These are phyloP conservation scores for Chiroxiphia lanceolata DNA, from an alignment of 2,797 vertebrate species.

Conservation along the genomic window DNA sequence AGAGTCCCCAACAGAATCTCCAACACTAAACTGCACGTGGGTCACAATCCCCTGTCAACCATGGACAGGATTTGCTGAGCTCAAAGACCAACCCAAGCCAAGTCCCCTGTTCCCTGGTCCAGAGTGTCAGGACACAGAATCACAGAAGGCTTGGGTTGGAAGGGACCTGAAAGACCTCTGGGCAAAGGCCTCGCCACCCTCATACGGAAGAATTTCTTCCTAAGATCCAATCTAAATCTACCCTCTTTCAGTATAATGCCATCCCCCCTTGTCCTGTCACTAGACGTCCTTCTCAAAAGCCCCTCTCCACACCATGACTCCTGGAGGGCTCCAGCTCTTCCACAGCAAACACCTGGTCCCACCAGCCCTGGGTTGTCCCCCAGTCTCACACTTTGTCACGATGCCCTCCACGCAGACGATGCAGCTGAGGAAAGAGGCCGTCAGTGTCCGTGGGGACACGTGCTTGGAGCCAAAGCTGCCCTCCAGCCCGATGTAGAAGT, in stretches of 20 bases:
- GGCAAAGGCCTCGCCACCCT: rapidly evolving
- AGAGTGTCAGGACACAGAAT: rapidly evolving
- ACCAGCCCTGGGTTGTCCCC: neutral
- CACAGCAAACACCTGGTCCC: neutral
- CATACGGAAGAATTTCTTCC: neutral
- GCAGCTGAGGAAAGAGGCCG: constrained; percentile 89
- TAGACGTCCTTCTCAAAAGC: too few relatives aligned
- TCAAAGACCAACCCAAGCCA: neutral
- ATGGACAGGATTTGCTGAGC: neutral
- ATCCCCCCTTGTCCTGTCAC: neutral
- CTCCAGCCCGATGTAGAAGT: constrained; percentile 93
- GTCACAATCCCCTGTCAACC: neutral
- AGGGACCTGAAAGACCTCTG: neutral
- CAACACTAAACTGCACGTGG: neutral
- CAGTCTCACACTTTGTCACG: constrained; percentile 91
- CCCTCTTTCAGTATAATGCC: neutral
- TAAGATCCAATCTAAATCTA: neutral
- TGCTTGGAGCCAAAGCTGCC: constrained; percentile 96
- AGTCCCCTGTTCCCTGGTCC: neutral
- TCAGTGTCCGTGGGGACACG: constrained; percentile 90
- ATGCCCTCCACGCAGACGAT: constrained; percentile 97
- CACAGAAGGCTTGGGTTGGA: rapidly evolving
- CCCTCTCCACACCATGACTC: neutral
- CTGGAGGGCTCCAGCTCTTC: neutral
- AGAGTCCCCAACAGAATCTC: neutral